Evolutionary conservation across 2,888 invertebrate species (phyloP).

Genomic region (Acronicta psi): DNA sequence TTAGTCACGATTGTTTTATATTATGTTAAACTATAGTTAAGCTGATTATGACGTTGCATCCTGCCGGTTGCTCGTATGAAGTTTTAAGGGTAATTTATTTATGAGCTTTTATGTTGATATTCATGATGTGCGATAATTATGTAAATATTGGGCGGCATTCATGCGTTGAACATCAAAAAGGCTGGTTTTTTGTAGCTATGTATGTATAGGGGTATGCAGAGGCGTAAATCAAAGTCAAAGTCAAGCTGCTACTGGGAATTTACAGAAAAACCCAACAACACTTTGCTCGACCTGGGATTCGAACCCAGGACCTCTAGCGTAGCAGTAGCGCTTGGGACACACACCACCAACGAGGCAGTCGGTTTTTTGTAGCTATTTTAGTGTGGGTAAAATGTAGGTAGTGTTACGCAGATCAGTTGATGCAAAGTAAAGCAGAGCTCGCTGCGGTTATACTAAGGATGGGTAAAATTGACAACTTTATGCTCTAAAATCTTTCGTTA

Average conservation of each 20-base stretch:
- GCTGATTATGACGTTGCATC: constrained; percentile 60
- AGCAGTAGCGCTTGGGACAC: no score
- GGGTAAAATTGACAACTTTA: no score
- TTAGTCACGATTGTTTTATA: constrained; percentile 79
- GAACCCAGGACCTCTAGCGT: no score
- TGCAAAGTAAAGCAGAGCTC: background rate
- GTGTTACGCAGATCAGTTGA: background rate
- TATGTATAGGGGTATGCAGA: no score
- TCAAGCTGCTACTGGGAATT: no score
- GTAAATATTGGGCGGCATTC: constrained; percentile 37
- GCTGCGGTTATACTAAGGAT: no score
- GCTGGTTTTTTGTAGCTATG: background rate
- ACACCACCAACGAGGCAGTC: no score
- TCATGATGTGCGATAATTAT: constrained; percentile 51
- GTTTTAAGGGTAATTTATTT: constrained; percentile 37
- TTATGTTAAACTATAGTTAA: constrained; percentile 55
- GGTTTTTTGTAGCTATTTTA: no score
- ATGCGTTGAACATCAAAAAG: constrained; percentile 17
- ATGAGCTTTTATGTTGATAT: constrained; percentile 29
- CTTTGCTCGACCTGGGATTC: no score
- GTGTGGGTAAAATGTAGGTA: background rate
- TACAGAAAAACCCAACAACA: no score
- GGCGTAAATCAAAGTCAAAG: no score
- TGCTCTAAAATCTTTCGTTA: no score
- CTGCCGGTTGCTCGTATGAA: constrained; percentile 38